Base-by-base conservation (phyloP, 2,888 invertebrate species). In the Apotomis capreana region DNA sequence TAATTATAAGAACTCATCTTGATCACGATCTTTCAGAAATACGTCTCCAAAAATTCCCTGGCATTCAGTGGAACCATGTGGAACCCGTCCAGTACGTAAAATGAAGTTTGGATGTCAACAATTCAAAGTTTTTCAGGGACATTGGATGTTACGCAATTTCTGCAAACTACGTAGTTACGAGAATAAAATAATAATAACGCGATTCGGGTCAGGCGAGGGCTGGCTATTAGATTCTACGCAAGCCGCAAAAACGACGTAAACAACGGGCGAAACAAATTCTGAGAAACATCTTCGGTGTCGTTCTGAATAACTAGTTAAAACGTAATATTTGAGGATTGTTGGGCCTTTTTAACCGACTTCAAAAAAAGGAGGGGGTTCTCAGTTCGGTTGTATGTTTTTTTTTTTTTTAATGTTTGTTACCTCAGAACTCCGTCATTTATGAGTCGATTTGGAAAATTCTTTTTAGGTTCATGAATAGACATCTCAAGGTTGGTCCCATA, bases 151-250 rank as follows among this genome's bases (percentile, higher is more conserved):
- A 64, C 57, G n/a, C 65, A 65, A 65, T 36, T 55, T 61, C 26
- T 54, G 54, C 36, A 60, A 60, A 15, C 26, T 15, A 65, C 55
- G 49, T n/a, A 5, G 54, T 55, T 40, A 36, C 60, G 9, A 60
- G 54, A 59, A 65, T 65, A 60, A 52, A n/a, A n/a, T n/a, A n/a
- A 54, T 61, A 65, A 65, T 65, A 46, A 36, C 65, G 5, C 6
- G 46, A 40, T 65, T 62, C 26, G 60, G 65, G 65, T 67, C 70
- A 65, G 10, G 10, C 40, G 57, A 68, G 12, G 37, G 58, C 12
- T 4, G 49, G 51, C 49, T 60, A 61, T 59, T 60, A 9, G 37
- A 67, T 57, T 62, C 60, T 57, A 49, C 57, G 51, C 40, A 61
- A 26, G 26, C 57, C 57, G 54, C 57, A 49, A 57, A 60, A 54